Conservation (phyloP, 35 echinoderm and acorn worm genomes). For the Ophioderma brevispina region DNA sequence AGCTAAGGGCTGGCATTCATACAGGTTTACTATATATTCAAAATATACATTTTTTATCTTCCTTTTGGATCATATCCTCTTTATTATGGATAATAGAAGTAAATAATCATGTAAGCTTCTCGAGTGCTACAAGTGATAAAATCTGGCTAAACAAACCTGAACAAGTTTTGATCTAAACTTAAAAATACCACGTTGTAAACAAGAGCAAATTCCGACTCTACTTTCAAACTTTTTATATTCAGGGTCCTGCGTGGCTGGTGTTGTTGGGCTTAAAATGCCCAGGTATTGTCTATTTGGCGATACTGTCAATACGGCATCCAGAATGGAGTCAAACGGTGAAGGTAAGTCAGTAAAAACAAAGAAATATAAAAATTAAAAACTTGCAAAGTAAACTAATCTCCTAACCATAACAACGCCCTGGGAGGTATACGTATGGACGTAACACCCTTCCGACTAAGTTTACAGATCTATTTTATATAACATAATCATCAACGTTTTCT, state of each 20-base stretch:
- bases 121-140: not conserved
- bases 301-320: constrained; percentile 69
- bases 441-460: not conserved
- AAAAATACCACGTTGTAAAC: too few species aligned
- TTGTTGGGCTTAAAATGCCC: constrained; percentile 70
- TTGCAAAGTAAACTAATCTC: not conserved
- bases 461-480: too few species aligned
- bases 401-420: not conserved
- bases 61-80: not conserved
- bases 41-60: not conserved
- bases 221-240: not conserved
- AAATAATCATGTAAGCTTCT: too few species aligned
- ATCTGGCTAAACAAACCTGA: too few species aligned
- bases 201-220: too few species aligned
- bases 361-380: too few species aligned
- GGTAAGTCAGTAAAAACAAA: constrained; percentile 16
- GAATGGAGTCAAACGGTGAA: constrained; percentile 74
- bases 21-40: constrained; percentile 38
- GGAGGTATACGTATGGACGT: not conserved
- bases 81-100: too few species aligned
- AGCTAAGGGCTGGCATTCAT: constrained; percentile 75
- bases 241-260: constrained; percentile 76
- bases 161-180: too few species aligned
- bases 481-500: too few species aligned
- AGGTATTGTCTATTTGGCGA: constrained; percentile 72